Evolutionary conservation across 1,140 invertebrate species (phyloP), one percentile per base, ranked within the genome.

Genomic region (Sminthurides bifidus): DNA sequence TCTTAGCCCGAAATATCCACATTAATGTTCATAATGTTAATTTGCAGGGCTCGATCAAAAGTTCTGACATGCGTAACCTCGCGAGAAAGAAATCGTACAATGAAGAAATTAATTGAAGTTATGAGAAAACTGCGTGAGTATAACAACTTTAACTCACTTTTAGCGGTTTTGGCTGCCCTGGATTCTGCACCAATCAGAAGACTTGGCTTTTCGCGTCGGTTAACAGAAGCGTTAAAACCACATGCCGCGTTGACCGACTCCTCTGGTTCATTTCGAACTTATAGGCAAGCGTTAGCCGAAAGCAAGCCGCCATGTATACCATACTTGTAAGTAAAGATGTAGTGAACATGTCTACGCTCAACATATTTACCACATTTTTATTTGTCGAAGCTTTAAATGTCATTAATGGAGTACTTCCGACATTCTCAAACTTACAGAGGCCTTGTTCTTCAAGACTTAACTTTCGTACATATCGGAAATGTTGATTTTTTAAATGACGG

Each of bases 61-160:
- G 85, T 90, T 54, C 70, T 92, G 37, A 79, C 82, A 61, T 81
- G 85, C 58, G 78, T 84, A 59, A 87, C 92, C 60, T 84, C 87
- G 10, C 89, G 89, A 67, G 91, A 95, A 61, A 78, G 94, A n/a
- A 94, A 98, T 73, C 87, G 86, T 69, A 92, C 92, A 69, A 87
- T 96, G 35, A 81, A 86, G 55, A 98, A 98, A 70, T 95, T 97
- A 68, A 88, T 98, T 33, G 98, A 98, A 73, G 93, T 99, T 44
- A 97, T 98, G 92, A 94, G 95, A 74, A 84, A 91, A 67, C 74
- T 99, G 55, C 77, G 93, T 56, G 95, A 95, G 71, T 84, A 98
- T 68, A 95, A 93, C 71, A 98, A 99, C 73, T 98, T 96, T 69
- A 98, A 98, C 75, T 97, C 92, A 35, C 97, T 97, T 75, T 74